phyloP scores from a whole-genome alignment of 1,140 invertebrate genomes.

The Berghia stephanieae region DNA sequence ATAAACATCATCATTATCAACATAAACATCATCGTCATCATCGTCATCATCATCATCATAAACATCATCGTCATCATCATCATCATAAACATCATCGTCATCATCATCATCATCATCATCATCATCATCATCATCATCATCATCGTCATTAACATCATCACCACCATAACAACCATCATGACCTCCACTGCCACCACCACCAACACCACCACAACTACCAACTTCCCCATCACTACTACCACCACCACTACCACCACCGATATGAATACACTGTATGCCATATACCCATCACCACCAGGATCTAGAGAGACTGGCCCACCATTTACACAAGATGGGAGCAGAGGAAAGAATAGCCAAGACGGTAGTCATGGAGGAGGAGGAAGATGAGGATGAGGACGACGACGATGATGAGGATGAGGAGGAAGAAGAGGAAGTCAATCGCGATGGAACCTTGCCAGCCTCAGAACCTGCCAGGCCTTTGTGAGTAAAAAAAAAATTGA shows the following conservation, averaged over 20 bases:
- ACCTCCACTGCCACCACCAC: too few relatives aligned
- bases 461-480: slow-evolving; percentile 96
- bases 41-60: too few relatives aligned
- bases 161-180: too few relatives aligned
- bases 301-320: slow-evolving; percentile 90
- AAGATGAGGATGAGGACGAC: slow-evolving; percentile 61
- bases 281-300: slow-evolving; percentile 73
- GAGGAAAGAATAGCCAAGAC: slow-evolving; percentile 52
- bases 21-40: too few relatives aligned
- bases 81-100: too few relatives aligned
- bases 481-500: too few relatives aligned
- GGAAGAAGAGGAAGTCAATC: slow-evolving; percentile 71
- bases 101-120: too few relatives aligned
- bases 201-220: too few relatives aligned
- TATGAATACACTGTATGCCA: not conserved
- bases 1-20: too few relatives aligned
- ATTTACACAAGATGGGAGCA: slow-evolving; percentile 91
- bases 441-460: slow-evolving; percentile 92
- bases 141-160: too few relatives aligned
- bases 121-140: too few relatives aligned
- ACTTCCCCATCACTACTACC: not conserved
- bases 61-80: too few relatives aligned
- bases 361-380: slow-evolving; percentile 49
- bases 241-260: not conserved
- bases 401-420: slow-evolving; percentile 70